Percentiles rank a stretch among this genome's conserved stretches.
phyloP scores from a whole-genome alignment of 2,113 vertebrate genomes.

The Nannospalax galili region DNA sequence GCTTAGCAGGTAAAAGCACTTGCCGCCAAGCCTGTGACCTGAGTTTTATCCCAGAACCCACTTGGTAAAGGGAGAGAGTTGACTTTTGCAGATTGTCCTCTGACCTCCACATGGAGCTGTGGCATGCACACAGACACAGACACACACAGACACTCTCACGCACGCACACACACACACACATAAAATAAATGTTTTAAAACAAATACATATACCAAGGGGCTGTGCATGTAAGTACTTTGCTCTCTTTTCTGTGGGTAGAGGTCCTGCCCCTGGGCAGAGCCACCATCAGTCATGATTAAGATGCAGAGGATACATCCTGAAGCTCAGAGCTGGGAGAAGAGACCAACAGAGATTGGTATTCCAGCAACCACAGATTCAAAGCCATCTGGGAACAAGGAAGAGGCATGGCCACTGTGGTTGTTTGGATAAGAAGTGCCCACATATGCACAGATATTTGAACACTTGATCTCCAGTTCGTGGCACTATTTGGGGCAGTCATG shows the following conservation, averaged over 20 bases:
- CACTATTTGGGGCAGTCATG: too few species aligned
- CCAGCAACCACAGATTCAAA: too few species aligned
- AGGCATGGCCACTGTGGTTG: too few species aligned
- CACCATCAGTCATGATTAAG: accelerated
- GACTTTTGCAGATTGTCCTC: not conserved
- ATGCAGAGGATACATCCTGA: too few species aligned
- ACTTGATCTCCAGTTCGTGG: too few species aligned
- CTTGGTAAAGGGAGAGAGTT: not conserved
- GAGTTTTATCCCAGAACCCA: not conserved
- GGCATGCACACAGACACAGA: not conserved
- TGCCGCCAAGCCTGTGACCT: not conserved
- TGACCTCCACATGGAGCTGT: not conserved
- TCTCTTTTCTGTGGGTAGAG: not conserved
- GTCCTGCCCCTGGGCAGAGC: not conserved
- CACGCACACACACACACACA: too few species aligned
- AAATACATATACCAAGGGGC: not conserved
- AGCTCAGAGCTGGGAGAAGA: not conserved
- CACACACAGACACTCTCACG: not conserved
- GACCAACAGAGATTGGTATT: too few species aligned
- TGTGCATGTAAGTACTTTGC: too few species aligned
- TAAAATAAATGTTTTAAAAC: not conserved
- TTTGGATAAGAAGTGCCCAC: too few species aligned
- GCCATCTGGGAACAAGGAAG: too few species aligned
- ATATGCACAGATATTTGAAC: too few species aligned
- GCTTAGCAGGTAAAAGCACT: not conserved